A percentile compares a stretch with the other conserved stretches of the same genome.
Evolutionary conservation across 1,140 invertebrate species (phyloP).

Genomic region (Ericerus pela): DNA sequence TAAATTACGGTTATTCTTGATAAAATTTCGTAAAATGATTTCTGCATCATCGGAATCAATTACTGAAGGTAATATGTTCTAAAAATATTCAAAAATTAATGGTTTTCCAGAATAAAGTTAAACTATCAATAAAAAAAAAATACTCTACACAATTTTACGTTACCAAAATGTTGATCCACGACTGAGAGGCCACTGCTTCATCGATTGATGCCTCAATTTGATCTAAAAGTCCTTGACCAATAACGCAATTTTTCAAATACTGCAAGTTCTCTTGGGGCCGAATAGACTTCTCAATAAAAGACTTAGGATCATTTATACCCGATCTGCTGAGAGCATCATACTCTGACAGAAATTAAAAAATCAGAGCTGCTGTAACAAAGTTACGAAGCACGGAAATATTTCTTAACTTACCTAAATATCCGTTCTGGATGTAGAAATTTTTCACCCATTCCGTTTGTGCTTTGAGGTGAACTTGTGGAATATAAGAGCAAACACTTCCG

Average conservation of each 20-base stretch:
- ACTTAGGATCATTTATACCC: conserved; percentile 71
- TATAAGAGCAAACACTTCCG: conserved; percentile 57
- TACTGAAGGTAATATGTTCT: conserved; percentile 60
- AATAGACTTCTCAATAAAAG: conserved; percentile 65
- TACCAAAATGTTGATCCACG: conserved; percentile 61
- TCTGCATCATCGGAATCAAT: conserved; percentile 60
- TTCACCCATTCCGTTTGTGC: conserved; percentile 79
- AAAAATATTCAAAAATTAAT: too few species aligned
- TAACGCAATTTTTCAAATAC: conserved; percentile 60
- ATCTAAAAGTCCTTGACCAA: conserved; percentile 55
- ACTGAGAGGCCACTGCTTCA: conserved; percentile 56
- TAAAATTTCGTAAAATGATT: conserved; percentile 47
- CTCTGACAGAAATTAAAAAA: conserved; percentile 51
- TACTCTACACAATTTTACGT: too few species aligned
- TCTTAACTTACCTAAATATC: conserved; percentile 54
- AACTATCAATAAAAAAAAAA: too few species aligned
- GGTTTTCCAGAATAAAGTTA: too few species aligned
- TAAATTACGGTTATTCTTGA: conserved; percentile 32
- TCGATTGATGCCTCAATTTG: conserved; percentile 71
- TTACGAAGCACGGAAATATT: too few species aligned
- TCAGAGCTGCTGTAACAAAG: background rate
- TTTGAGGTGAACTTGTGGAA: conserved; percentile 78
- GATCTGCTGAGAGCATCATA: conserved; percentile 76
- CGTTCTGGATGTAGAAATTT: conserved; percentile 85
- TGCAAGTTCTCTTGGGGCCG: conserved; percentile 41